Conservation (phyloP, 2,888 invertebrate species). For the Nymphalis c-album region DNA sequence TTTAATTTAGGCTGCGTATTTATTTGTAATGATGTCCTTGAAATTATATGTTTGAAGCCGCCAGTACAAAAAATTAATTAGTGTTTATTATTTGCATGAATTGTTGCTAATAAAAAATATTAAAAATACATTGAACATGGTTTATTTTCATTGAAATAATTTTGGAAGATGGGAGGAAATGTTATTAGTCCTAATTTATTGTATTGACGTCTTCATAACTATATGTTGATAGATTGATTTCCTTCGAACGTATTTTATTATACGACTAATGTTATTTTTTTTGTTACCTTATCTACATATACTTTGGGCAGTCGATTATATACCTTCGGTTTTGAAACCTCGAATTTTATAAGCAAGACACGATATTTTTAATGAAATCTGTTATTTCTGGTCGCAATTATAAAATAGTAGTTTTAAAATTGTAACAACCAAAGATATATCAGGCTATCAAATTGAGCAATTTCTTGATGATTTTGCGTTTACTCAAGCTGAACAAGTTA, state of each 20-base stretch:
- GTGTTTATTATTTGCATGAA: neutral
- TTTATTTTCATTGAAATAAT: neutral
- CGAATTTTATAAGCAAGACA: slow-evolving; percentile 11
- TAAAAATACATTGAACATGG: neutral
- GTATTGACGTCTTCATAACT: neutral
- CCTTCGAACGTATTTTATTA: neutral
- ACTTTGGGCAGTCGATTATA: slow-evolving; percentile 12
- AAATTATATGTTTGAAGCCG: slow-evolving; percentile 7
- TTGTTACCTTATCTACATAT: slow-evolving; percentile 10
- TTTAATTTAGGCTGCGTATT: slow-evolving; percentile 23
- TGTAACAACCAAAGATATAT: slow-evolving; percentile 39
- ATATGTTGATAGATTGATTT: neutral
- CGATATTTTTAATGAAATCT: slow-evolving; percentile 16
- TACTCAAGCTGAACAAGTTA: slow-evolving; percentile 42
- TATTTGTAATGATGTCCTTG: slow-evolving; percentile 25
- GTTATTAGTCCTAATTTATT: neutral
- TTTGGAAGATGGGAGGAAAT: neutral
- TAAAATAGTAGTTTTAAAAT: slow-evolving; percentile 26
- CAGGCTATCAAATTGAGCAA: slow-evolving; percentile 30
- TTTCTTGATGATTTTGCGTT: slow-evolving; percentile 31
- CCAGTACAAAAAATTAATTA: slow-evolving; percentile 12
- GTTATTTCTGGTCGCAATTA: slow-evolving; percentile 18
- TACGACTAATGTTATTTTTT: slow-evolving; percentile 13
- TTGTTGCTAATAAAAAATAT: too few relatives aligned
- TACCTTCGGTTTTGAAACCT: slow-evolving; percentile 10